A percentile compares a stretch with the other conserved stretches of the same genome.
Evolutionary conservation across 2,888 invertebrate species (phyloP).

Genomic region (Polydrusus pterygomalis): DNA sequence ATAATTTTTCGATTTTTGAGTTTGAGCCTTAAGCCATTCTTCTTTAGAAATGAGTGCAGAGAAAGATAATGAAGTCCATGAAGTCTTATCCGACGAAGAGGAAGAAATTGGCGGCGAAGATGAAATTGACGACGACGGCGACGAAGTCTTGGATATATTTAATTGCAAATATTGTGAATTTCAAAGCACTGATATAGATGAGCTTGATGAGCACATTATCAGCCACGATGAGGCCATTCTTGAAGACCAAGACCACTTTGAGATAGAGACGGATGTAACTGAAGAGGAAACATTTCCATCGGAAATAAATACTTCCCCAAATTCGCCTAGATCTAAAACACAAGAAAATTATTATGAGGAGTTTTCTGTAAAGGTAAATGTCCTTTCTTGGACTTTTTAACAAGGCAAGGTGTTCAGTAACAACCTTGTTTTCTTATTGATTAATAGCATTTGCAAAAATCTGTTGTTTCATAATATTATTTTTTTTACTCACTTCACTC

Average conservation of each 20-base stretch:
- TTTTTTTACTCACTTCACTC: no score
- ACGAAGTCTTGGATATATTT: slow-evolving; percentile 41
- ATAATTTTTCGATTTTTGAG: not conserved
- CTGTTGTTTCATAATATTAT: no score
- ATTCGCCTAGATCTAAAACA: not conserved
- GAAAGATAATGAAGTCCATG: slow-evolving; percentile 31
- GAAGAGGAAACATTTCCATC: not conserved
- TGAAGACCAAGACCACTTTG: slow-evolving; percentile 43
- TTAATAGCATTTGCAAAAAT: no score
- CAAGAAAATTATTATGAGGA: not conserved
- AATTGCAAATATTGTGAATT: slow-evolving; percentile 57
- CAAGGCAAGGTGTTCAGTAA: no score
- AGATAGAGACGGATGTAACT: slow-evolving; percentile 14
- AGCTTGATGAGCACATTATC: slow-evolving; percentile 58
- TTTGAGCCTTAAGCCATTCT: not conserved
- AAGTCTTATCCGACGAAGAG: slow-evolving; percentile 21
- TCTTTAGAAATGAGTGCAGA: slow-evolving; percentile 25
- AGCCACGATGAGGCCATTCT: slow-evolving; percentile 54
- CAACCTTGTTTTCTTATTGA: no score
- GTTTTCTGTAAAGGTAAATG: not conserved
- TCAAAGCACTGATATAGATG: slow-evolving; percentile 56
- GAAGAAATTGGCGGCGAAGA: slow-evolving; percentile 28
- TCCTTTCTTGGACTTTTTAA: not conserved
- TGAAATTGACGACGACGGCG: slow-evolving; percentile 19
- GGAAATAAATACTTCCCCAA: not conserved